A percentile compares a stretch with the other conserved stretches of the same genome.
Evolutionary conservation across 2,888 invertebrate species (phyloP).

Genomic region (Cinara cedri): DNA sequence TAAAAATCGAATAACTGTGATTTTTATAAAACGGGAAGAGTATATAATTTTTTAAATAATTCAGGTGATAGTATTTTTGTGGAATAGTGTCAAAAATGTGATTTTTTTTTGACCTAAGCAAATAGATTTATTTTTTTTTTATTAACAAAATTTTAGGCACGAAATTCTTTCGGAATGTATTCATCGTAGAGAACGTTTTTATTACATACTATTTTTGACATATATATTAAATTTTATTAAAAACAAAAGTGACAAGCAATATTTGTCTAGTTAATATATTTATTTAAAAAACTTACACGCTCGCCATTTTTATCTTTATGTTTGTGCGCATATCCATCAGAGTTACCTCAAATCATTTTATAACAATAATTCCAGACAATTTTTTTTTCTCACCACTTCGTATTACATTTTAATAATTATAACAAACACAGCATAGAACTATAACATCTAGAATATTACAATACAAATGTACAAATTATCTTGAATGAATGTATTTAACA

Average conservation of each 20-base stretch:
- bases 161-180: background rate
- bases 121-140: conserved; percentile 17
- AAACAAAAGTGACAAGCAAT: conserved; percentile 2
- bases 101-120: background rate
- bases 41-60: conserved; percentile 22
- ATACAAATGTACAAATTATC: too few species aligned
- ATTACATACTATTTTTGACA: background rate
- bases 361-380: background rate
- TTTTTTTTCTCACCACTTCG: background rate
- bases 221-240: conserved; percentile 10
- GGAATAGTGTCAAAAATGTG: conserved; percentile 1
- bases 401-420: background rate
- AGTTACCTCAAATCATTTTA: conserved; percentile 11
- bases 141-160: background rate
- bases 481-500: too few species aligned
- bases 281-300: conserved; percentile 7
- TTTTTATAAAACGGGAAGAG: conserved; percentile 23
- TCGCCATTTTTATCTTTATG: conserved; percentile 44
- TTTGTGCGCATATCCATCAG: background rate
- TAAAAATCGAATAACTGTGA: conserved; percentile 45
- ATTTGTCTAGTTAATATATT: conserved; percentile 1
- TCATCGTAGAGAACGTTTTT: background rate
- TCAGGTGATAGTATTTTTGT: conserved; percentile 21
- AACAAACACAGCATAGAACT: too few species aligned
- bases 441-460: too few species aligned